Evolutionary conservation across 2,113 vertebrate species (phyloP).

Genomic region (Caretta caretta): DNA sequence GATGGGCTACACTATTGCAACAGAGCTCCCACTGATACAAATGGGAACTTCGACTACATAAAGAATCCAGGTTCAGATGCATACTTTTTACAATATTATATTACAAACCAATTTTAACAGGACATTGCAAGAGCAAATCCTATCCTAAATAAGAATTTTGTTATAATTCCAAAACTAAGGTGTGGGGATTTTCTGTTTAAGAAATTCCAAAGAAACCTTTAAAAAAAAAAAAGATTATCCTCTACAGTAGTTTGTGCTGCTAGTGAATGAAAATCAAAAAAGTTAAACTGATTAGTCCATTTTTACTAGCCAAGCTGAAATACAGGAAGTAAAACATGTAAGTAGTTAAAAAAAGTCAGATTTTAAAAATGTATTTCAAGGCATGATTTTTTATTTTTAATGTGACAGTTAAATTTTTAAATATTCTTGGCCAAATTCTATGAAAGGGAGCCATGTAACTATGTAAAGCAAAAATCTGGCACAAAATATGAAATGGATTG

Average conservation of each 20-base stretch:
- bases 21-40: not conserved
- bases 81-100: not conserved
- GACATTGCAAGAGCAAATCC: not conserved
- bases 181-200: not conserved
- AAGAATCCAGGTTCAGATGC: not conserved
- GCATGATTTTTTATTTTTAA: not conserved
- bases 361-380: not conserved
- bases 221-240: not conserved
- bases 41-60: not conserved
- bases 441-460: not conserved
- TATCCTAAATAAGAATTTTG: not conserved
- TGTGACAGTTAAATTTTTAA: not conserved
- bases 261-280: not conserved
- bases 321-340: not conserved
- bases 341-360: not conserved
- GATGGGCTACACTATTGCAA: not conserved
- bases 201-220: not conserved
- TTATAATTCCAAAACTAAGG: not conserved
- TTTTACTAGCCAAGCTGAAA: not conserved
- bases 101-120: not conserved
- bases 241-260: not conserved
- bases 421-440: too few relatives aligned
- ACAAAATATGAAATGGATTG: not conserved
- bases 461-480: not conserved
- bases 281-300: not conserved